phyloP scores from a whole-genome alignment of 1,140 invertebrate species.

The Nephila pilipes region DNA sequence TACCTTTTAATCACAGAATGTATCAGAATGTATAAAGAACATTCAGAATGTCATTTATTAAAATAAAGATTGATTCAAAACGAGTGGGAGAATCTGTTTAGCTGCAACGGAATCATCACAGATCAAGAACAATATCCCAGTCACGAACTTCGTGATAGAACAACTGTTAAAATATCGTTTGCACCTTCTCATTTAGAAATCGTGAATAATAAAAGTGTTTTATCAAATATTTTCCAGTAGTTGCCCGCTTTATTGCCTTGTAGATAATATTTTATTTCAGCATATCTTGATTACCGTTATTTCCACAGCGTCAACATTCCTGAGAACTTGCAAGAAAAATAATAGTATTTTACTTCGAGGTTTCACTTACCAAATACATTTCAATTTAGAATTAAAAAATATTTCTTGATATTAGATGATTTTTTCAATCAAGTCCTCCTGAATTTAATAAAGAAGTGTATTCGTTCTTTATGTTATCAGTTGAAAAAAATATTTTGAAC shows the following conservation, averaged over 20 bases:
- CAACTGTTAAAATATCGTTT: conserved; percentile 28
- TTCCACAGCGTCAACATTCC: background rate
- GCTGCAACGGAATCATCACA: background rate
- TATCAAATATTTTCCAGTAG: background rate
- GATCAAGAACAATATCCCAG: background rate
- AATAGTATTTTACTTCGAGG: background rate
- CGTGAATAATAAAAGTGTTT: conserved; percentile 18
- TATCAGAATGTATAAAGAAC: background rate
- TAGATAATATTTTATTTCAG: background rate
- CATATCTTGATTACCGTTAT: background rate
- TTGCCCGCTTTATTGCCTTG: background rate
- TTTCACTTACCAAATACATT: background rate
- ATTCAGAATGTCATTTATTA: background rate
- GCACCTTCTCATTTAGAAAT: conserved; percentile 17
- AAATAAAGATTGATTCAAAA: conserved; percentile 28
- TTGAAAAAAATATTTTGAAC: too few species aligned
- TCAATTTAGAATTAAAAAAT: too few species aligned
- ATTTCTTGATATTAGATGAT: too few species aligned
- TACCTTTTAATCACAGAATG: background rate
- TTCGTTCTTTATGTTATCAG: too few species aligned
- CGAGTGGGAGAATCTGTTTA: background rate
- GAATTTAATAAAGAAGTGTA: too few species aligned
- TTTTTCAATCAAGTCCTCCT: too few species aligned
- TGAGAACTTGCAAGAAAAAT: background rate
- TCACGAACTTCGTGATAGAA: conserved; percentile 14